Percentiles rank a stretch among this genome's conserved stretches.
These are phyloP conservation scores for Catostomus latipinnis DNA, from an alignment of 2,797 vertebrate genomes.

Conservation along the genomic window DNA sequence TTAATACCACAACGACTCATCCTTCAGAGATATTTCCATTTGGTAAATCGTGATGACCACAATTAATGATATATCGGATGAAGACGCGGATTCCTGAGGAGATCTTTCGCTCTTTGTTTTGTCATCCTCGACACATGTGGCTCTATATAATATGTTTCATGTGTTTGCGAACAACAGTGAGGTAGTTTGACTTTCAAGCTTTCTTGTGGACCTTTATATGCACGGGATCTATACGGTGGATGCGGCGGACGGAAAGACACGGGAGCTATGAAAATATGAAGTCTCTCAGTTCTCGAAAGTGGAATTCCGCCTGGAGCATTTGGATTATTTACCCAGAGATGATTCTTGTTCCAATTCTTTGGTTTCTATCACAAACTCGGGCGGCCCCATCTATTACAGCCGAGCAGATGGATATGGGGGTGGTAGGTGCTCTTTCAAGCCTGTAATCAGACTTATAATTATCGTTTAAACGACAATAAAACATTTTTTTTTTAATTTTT, in stretches of 20 bases:
- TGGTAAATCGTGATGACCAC: constrained; percentile 9
- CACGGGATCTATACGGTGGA: constrained; percentile 62
- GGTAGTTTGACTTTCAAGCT: constrained; percentile 61
- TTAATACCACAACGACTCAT: background rate
- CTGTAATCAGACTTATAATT: background rate
- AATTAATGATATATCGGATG: constrained; percentile 21
- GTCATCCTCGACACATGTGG: background rate
- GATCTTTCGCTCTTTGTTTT: constrained; percentile 46
- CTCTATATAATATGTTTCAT: constrained; percentile 65
- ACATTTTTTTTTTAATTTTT: no score
- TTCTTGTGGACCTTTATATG: constrained; percentile 21
- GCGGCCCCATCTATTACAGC: constrained; percentile 74
- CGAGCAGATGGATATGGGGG: constrained; percentile 79
- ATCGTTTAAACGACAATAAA: constrained; percentile 8
- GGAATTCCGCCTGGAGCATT: constrained; percentile 55
- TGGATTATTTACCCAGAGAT: constrained; percentile 74
- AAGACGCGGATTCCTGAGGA: background rate
- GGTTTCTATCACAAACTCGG: constrained; percentile 66
- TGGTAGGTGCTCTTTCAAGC: constrained; percentile 70
- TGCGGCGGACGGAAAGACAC: constrained; percentile 62
- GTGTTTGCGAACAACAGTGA: constrained; percentile 74
- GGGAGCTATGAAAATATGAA: constrained; percentile 67
- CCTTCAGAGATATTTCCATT: background rate
- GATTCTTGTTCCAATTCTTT: constrained; percentile 72
- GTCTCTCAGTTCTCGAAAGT: constrained; percentile 59